Evolutionary conservation across 64 coral and sea anemone species (phyloP).

Genomic region (Trachythela sp.): DNA sequence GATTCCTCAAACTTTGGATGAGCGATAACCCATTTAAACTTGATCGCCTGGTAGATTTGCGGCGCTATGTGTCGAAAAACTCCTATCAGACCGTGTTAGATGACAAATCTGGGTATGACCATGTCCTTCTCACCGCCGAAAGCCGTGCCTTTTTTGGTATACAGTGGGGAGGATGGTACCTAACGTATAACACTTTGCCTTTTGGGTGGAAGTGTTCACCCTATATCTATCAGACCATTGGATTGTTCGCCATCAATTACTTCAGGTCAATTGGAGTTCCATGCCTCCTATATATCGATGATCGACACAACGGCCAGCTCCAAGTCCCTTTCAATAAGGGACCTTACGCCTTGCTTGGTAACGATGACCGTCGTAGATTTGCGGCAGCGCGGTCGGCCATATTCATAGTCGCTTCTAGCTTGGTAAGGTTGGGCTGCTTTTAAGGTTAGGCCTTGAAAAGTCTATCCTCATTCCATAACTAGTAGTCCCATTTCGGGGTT

Average conservation of each 20-base stretch:
- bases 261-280: background rate
- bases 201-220: no score
- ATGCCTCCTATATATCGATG: slow-evolving; percentile 32
- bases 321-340: background rate
- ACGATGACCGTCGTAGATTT: no score
- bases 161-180: no score
- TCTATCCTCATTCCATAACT: background rate
- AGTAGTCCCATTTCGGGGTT: background rate
- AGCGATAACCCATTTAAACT: slow-evolving; percentile 38
- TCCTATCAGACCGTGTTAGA: background rate
- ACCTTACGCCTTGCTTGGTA: no score
- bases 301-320: slow-evolving; percentile 4
- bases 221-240: no score
- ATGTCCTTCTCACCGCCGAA: no score
- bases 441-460: background rate
- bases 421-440: slow-evolving; percentile 21
- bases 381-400: background rate
- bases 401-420: background rate
- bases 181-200: no score
- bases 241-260: no score
- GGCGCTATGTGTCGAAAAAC: slow-evolving; percentile 15
- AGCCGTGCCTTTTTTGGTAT: no score
- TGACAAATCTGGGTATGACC: no score
- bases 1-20: no score
- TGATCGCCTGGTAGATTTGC: slow-evolving; percentile 9